Evolutionary conservation across 2,113 vertebrate genomes (phyloP).

Genomic region (Tragelaphus scriptus): DNA sequence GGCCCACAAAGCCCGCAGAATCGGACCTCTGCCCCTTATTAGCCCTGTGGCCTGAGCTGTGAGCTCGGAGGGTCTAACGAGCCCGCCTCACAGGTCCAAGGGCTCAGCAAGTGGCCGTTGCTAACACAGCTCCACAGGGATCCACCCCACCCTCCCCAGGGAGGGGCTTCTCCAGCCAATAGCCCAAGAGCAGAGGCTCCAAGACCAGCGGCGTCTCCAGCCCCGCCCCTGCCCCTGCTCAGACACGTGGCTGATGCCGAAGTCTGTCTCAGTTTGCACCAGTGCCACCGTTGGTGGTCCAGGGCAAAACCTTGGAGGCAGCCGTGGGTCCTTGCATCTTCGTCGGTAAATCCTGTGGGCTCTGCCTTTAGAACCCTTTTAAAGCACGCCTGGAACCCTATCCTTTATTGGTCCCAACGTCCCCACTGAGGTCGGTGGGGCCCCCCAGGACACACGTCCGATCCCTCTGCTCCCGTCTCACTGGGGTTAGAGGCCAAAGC

Average conservation of each 20-base stretch:
- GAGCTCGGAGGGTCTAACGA: neutral
- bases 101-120: neutral
- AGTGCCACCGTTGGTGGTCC: neutral
- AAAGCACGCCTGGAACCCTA: neutral
- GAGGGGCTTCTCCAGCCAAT: neutral
- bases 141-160: neutral
- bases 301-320: neutral
- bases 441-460: neutral
- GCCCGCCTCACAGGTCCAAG: neutral
- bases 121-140: neutral
- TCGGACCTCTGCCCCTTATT: neutral
- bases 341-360: neutral
- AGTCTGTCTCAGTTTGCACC: neutral
- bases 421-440: neutral
- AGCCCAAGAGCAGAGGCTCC: neutral
- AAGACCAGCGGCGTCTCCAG: neutral
- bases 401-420: accelerated
- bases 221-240: neutral
- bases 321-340: neutral
- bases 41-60: neutral
- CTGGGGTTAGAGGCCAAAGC: neutral
- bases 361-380: neutral
- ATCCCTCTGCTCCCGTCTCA: neutral
- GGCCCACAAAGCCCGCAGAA: neutral
- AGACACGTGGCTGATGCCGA: neutral